Evolutionary conservation across 2,888 invertebrate species (phyloP), one percentile per base, ranked within the genome.

Genomic region (Macropis europaea): DNA sequence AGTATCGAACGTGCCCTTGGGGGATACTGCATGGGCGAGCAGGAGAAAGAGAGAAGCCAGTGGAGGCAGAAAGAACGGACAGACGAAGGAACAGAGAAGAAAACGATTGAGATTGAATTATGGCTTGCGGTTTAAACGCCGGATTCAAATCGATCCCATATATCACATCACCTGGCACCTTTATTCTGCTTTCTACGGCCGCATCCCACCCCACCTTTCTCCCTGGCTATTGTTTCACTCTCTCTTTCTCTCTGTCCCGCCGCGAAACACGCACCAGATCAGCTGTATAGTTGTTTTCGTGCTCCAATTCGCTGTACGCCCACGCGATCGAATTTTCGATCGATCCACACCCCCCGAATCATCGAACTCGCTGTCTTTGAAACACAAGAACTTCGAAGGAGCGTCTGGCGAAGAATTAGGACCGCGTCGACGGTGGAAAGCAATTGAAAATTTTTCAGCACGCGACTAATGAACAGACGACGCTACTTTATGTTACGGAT

Each of bases 81-180:
- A 59, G 56, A 48, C 24, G 50, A 48, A 22, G 32, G 66, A 61
- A 48, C 53, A 61, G 40, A 60, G 69, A 52, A 71, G 72, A 68
- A 73, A 63, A 67, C 64, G 73, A 77, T 76, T 67, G 54, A 74
- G 68, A 81, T 82, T 76, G 73, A 77, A 81, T 82, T 77, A 79
- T 77, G 62, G 60, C 60, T 72, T 60, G 67, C 67, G 53, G 77
- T 59, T 77, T 79, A 77, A 79, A 79, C 77, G 69, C 60, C 45
- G 73, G 75, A 81, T 83, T 83, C 80, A 77, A 82, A 82, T 82
- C 83, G 81, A 84, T 84, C 76, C 72, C 68, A 82, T 84, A 80
- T 76, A 83, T 84, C 79, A 78, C 82, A 77, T 81, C 75, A 82
- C 62, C 73, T 77, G 76, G 73, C 79, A 80, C 80, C 77, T 82